Conservation (phyloP, 2,113 vertebrate genomes). For the Sisor rabdophorus region DNA sequence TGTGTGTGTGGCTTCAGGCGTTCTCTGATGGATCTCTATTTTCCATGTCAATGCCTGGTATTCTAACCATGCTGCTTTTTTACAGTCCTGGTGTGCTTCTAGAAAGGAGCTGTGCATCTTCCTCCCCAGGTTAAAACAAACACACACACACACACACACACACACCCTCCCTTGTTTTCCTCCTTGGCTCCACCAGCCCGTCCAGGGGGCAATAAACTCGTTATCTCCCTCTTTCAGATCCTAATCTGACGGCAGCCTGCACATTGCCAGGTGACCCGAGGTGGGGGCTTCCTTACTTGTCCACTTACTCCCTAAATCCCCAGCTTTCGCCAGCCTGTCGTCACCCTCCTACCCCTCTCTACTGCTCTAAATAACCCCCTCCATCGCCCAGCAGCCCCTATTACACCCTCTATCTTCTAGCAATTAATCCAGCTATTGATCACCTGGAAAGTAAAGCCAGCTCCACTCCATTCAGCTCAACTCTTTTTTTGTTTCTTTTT, state of each 20-base stretch:
- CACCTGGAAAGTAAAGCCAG: constrained; percentile 53
- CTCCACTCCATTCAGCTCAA: constrained; percentile 15
- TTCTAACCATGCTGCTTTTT: constrained; percentile 70
- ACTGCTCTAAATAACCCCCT: constrained; percentile 32
- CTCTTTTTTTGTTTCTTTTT: not conserved
- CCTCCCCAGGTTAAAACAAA: constrained; percentile 75
- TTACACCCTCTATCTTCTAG: constrained; percentile 55
- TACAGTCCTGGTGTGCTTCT: constrained; percentile 58
- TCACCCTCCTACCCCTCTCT: constrained; percentile 63
- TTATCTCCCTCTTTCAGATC: constrained; percentile 79
- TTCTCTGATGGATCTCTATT: constrained; percentile 60
- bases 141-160: constrained; percentile 57
- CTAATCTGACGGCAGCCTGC: constrained; percentile 76
- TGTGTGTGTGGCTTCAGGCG: constrained; percentile 32
- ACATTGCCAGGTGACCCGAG: constrained; percentile 75
- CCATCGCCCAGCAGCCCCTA: constrained; percentile 56
- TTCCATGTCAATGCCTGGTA: constrained; percentile 58
- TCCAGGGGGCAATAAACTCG: constrained; percentile 78
- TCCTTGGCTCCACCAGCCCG: constrained; percentile 68
- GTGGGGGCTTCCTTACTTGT: constrained; percentile 57
- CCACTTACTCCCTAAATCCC: constrained; percentile 69
- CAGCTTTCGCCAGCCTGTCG: constrained; percentile 69
- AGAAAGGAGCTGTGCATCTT: constrained; percentile 62
- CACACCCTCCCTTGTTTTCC: constrained; percentile 63
- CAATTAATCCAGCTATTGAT: constrained; percentile 78